Conservation (phyloP, 2,888 invertebrate species). For the Chaitophorus viminalis region DNA sequence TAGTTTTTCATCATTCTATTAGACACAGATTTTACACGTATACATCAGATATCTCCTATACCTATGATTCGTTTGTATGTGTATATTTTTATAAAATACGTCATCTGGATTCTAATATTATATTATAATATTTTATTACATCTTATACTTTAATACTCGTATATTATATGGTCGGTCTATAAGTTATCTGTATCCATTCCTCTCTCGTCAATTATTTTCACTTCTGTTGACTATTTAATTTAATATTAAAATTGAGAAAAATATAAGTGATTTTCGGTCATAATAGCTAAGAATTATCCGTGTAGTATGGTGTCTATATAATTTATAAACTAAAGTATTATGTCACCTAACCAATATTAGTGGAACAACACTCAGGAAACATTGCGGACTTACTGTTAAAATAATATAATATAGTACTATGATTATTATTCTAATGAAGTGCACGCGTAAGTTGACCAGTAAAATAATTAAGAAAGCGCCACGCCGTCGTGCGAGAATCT, state of each 20-base stretch:
- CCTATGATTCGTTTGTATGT: neutral
- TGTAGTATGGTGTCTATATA: neutral
- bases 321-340: neutral
- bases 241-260: neutral
- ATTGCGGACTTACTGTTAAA: neutral
- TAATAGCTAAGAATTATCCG: neutral
- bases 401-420: neutral
- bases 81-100: neutral
- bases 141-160: too few species aligned
- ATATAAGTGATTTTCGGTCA: neutral
- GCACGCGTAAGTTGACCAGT: neutral
- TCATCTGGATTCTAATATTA: neutral
- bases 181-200: neutral
- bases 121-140: too few species aligned
- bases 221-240: neutral
- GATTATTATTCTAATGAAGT: slow-evolving; percentile 7
- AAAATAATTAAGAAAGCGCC: neutral
- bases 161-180: too few species aligned
- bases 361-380: neutral
- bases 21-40: too few species aligned
- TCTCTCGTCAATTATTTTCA: neutral
- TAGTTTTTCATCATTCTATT: neutral
- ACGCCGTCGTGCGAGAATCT: neutral
- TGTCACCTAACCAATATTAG: neutral
- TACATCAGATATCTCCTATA: too few species aligned